Conservation (phyloP, 2,888 invertebrate genomes). For the Daptonema setosum region DNA sequence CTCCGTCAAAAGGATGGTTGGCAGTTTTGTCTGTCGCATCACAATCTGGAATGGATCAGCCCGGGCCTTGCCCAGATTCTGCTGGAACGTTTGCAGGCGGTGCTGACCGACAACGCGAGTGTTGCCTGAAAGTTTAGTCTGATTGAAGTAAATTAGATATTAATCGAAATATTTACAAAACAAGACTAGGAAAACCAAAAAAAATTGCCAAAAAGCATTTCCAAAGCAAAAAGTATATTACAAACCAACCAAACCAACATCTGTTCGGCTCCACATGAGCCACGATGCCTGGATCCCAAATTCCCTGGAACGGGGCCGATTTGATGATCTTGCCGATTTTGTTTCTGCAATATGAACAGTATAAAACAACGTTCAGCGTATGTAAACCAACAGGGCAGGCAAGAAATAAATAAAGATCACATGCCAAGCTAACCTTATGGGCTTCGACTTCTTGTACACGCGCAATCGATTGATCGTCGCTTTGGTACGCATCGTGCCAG, state of each 20-base stretch:
- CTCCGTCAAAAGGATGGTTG: conserved; percentile 77
- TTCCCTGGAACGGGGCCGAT: conserved; percentile 84
- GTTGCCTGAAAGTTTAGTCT: too few species aligned
- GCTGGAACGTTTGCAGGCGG: conserved; percentile 44
- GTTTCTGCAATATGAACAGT: conserved; percentile 42
- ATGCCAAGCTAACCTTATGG: conserved; percentile 43
- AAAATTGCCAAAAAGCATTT: too few species aligned
- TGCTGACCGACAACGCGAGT: conserved; percentile 78
- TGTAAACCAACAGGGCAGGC: too few species aligned
- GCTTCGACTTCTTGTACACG: conserved; percentile 94
- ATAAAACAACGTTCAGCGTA: too few species aligned
- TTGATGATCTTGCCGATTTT: conserved; percentile 60
- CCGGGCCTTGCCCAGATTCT: conserved; percentile 74
- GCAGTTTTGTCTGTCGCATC: conserved; percentile 82
- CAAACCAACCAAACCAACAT: conserved; percentile 83
- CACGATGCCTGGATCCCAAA: conserved; percentile 61
- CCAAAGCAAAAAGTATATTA: not conserved
- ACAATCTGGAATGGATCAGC: conserved; percentile 92
- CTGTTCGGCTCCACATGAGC: conserved; percentile 90
- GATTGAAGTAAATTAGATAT: too few species aligned
- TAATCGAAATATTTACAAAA: too few species aligned
- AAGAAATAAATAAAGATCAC: not conserved
- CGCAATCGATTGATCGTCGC: conserved; percentile 82
- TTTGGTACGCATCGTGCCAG: conserved; percentile 66
- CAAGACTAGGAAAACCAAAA: too few species aligned